phyloP scores from a whole-genome alignment of 1,140 invertebrate species.

The Solenopsis fugax region DNA sequence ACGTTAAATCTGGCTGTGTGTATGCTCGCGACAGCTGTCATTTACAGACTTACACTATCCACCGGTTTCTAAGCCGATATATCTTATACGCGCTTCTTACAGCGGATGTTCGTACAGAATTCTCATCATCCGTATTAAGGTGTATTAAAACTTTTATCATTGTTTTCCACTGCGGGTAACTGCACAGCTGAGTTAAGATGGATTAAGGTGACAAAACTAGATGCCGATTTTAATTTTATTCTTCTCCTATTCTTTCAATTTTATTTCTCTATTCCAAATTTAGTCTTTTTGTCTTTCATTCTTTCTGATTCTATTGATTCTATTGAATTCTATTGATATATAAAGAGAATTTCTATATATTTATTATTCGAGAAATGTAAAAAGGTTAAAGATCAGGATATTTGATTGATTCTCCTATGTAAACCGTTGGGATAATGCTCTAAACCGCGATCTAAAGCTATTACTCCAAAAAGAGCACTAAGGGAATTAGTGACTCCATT shows the following conservation, averaged over 20 bases:
- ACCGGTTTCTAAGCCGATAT: slow-evolving; percentile 31
- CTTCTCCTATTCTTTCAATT: background rate
- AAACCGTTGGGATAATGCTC: slow-evolving; percentile 21
- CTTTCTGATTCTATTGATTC: background rate
- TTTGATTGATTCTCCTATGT: slow-evolving; percentile 34
- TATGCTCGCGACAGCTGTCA: slow-evolving; percentile 41
- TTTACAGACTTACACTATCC: slow-evolving; percentile 41
- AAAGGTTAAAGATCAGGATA: slow-evolving; percentile 2
- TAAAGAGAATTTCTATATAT: background rate
- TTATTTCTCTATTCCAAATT: background rate
- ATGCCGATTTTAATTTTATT: background rate
- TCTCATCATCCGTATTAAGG: background rate
- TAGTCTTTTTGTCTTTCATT: background rate
- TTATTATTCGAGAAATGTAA: background rate
- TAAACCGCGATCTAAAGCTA: slow-evolving; percentile 54
- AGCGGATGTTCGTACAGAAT: background rate
- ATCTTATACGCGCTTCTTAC: background rate
- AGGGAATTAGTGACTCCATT: slow-evolving; percentile 59
- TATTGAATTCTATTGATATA: background rate
- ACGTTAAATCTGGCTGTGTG: slow-evolving; percentile 33
- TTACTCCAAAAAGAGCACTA: slow-evolving; percentile 52
- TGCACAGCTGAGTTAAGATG: background rate
- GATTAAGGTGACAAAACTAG: background rate
- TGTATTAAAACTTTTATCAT: background rate
- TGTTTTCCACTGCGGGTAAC: background rate